Evolutionary conservation across 1,140 invertebrate genomes (phyloP).

Genomic region (Rhynchophorus ferrugineus): DNA sequence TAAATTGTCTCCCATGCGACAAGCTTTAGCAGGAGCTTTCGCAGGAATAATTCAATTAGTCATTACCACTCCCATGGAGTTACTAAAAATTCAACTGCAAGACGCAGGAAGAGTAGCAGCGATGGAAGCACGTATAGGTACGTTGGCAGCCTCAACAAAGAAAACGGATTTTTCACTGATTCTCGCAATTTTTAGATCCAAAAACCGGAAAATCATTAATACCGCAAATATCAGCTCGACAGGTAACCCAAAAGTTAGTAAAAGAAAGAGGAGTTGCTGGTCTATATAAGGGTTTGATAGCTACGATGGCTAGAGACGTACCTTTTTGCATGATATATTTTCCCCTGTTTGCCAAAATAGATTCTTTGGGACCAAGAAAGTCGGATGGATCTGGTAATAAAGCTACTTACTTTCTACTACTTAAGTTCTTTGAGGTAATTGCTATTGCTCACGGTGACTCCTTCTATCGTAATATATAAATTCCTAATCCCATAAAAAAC

Average conservation of each 20-base stretch:
- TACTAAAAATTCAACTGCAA: slow-evolving; percentile 98
- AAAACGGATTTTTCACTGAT: not conserved
- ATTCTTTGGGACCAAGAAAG: slow-evolving; percentile 76
- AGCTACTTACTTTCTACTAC: not conserved
- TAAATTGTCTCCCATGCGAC: slow-evolving; percentile 64
- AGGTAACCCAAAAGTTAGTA: slow-evolving; percentile 69
- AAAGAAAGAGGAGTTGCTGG: slow-evolving; percentile 83
- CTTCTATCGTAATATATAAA: not conserved
- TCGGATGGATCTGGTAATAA: slow-evolving; percentile 54
- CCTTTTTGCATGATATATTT: slow-evolving; percentile 97
- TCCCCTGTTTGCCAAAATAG: slow-evolving; percentile 93
- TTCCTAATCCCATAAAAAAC: not conserved
- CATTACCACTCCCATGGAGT: slow-evolving; percentile 98
- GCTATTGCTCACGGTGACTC: not conserved
- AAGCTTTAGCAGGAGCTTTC: slow-evolving; percentile 89
- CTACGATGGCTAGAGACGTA: slow-evolving; percentile 88
- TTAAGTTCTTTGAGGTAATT: not conserved
- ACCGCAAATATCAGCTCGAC: slow-evolving; percentile 72
- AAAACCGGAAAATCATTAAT: slow-evolving; percentile 45
- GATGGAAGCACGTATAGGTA: slow-evolving; percentile 42
- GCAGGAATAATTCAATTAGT: slow-evolving; percentile 98
- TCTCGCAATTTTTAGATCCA: slow-evolving; percentile 32
- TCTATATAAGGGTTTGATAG: slow-evolving; percentile 86
- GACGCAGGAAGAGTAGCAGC: slow-evolving; percentile 85
- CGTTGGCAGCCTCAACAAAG: not conserved